These are phyloP conservation scores for Cyphomyrmex costatus DNA, from an alignment of 1,140 invertebrate genomes.

Conservation along the genomic window DNA sequence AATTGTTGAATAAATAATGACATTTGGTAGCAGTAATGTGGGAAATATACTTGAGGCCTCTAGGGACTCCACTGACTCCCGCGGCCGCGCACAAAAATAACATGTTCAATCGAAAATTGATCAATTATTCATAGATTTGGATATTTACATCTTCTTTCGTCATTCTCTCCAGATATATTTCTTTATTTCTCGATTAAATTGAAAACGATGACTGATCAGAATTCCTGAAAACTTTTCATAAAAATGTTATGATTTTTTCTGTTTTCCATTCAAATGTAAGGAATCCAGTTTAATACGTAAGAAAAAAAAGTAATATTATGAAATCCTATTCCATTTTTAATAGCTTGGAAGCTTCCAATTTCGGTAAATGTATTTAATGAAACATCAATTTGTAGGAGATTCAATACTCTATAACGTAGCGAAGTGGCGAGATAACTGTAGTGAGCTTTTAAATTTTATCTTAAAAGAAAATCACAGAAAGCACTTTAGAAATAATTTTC, in stretches of 20 bases:
- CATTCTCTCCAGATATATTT: constrained; percentile 16
- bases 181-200: not conserved
- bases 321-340: constrained; percentile 25
- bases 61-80: not conserved
- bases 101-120: constrained; percentile 8
- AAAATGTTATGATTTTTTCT: constrained; percentile 5
- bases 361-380: constrained; percentile 22
- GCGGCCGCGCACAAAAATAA: not conserved
- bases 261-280: not conserved
- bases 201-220: not conserved
- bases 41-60: not conserved
- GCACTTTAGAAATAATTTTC: constrained; percentile 9
- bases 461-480: constrained; percentile 17
- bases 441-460: constrained; percentile 22
- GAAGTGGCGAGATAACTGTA: constrained; percentile 4
- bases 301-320: not conserved
- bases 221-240: not conserved
- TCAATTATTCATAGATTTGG: constrained; percentile 17
- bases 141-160: constrained; percentile 12
- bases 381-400: constrained; percentile 9
- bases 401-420: not conserved
- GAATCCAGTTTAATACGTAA: not conserved
- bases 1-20: constrained; percentile 18
- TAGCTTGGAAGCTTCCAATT: constrained; percentile 13
- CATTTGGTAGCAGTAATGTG: not conserved